A percentile compares a stretch with the other conserved stretches of the same genome.
Conservation (phyloP, 2,888 invertebrate genomes). For the Ceriagrion tenellum region DNA sequence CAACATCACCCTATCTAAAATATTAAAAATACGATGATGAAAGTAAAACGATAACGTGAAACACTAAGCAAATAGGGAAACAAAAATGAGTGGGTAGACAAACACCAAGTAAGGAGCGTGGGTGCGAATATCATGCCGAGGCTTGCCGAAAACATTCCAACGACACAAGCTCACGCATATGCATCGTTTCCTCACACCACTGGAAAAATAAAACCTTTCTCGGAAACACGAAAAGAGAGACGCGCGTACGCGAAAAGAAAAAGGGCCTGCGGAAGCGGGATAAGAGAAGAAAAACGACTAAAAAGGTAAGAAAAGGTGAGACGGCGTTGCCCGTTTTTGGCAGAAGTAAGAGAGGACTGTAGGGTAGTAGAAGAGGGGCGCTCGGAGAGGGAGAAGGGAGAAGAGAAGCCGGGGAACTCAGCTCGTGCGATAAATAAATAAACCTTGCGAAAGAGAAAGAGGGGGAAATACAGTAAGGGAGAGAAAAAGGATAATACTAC, state of each 20-base stretch:
- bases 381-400: not conserved
- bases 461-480: no score
- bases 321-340: not conserved
- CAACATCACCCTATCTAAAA: no score
- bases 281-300: slow-evolving; percentile 1
- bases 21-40: no score
- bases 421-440: slow-evolving; percentile 38
- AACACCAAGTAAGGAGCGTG: no score
- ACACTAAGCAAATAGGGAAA: no score
- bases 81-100: no score
- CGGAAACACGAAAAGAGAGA: not conserved
- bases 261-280: not conserved
- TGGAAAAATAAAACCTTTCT: not conserved
- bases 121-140: no score
- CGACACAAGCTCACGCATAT: not conserved
- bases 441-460: not conserved
- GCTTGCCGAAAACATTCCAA: not conserved
- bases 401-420: not conserved
- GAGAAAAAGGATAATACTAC: not conserved
- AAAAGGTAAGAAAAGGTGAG: not conserved
- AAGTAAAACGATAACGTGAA: no score
- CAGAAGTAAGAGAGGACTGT: not conserved
- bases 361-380: not conserved
- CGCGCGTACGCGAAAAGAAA: not conserved
- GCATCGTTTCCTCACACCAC: not conserved